phyloP scores from a whole-genome alignment of 2,888 invertebrate species.

The Zygogramma bicolorata region DNA sequence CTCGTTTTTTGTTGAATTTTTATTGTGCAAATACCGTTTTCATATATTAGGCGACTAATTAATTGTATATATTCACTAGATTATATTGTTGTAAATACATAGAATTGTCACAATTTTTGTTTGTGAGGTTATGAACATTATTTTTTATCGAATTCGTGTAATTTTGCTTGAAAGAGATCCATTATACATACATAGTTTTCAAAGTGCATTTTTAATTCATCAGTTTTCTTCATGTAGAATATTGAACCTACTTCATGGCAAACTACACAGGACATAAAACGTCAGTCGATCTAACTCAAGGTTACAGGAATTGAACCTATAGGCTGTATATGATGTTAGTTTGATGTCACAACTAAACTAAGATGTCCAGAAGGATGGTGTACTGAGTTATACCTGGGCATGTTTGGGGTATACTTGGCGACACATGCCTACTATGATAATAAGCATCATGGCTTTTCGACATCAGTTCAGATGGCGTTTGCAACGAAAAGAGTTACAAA shows the following conservation, averaged over 20 bases:
- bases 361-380: no score
- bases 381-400: no score
- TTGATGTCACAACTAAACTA: no score
- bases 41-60: background rate
- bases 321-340: no score
- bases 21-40: conserved; percentile 2
- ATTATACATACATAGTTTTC: conserved; percentile 7
- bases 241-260: background rate
- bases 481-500: no score
- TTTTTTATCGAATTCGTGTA: conserved; percentile 16
- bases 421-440: no score
- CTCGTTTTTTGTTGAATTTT: background rate
- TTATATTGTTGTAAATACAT: conserved; percentile 9
- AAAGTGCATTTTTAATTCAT: background rate
- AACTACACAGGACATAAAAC: background rate
- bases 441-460: no score
- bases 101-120: conserved; percentile 6
- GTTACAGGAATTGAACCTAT: no score
- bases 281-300: background rate
- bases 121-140: conserved; percentile 9
- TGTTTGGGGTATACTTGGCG: no score
- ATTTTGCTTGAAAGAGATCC: background rate
- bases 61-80: conserved; percentile 1
- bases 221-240: background rate
- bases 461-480: no score